Conservation (phyloP, 2,888 invertebrate genomes). For the Drosophila paranaensis region DNA sequence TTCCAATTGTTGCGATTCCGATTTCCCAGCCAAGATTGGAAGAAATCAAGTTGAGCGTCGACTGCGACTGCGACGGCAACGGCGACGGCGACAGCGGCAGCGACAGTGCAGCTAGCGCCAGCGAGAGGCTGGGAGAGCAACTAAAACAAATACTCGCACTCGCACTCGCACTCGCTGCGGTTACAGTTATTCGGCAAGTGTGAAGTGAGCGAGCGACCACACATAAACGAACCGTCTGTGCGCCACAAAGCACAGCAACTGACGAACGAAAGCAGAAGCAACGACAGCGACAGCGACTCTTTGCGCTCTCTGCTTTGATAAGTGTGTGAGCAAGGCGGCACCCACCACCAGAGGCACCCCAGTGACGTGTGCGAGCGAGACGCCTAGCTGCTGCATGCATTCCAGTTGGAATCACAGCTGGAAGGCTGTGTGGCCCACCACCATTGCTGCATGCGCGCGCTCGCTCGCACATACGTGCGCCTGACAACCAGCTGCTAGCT, state of each 20-base stretch:
- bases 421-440: slow-evolving; percentile 66
- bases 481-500: background rate
- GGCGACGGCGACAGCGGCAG: slow-evolving; percentile 37
- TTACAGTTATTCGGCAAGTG: slow-evolving; percentile 42
- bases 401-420: slow-evolving; percentile 74
- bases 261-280: slow-evolving; percentile 48
- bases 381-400: slow-evolving; percentile 32
- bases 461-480: slow-evolving; percentile 10
- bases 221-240: slow-evolving; percentile 50
- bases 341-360: slow-evolving; percentile 37
- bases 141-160: slow-evolving; percentile 14
- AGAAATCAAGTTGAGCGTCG: slow-evolving; percentile 75
- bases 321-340: slow-evolving; percentile 19
- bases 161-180: slow-evolving; percentile 41
- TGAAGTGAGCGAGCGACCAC: slow-evolving; percentile 34
- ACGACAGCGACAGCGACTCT: slow-evolving; percentile 20
- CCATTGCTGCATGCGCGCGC: slow-evolving; percentile 47
- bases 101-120: slow-evolving; percentile 26
- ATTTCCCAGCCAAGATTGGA: slow-evolving; percentile 79
- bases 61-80: slow-evolving; percentile 20
- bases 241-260: slow-evolving; percentile 62
- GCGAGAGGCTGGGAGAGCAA: slow-evolving; percentile 44
- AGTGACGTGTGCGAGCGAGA: slow-evolving; percentile 40
- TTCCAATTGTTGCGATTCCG: slow-evolving; percentile 80
- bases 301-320: slow-evolving; percentile 13